These are phyloP conservation scores for Leptinotarsa rubiginosa DNA, from an alignment of 2,888 invertebrate species.

Conservation along the genomic window DNA sequence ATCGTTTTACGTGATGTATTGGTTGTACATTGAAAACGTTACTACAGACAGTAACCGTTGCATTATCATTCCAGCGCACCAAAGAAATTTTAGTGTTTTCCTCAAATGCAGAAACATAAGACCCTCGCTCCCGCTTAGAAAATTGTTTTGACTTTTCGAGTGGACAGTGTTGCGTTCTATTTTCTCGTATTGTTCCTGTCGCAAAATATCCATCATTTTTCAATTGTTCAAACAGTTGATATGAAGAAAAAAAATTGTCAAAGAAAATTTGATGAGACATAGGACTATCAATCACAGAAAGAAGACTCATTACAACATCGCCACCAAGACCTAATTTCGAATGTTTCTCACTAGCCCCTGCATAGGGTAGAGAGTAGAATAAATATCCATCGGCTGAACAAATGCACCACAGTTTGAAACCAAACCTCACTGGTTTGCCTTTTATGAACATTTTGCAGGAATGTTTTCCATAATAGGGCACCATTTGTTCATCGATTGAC, in stretches of 20 bases:
- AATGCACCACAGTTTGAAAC: too few species aligned
- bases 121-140: conserved; percentile 19
- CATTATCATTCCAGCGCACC: too few species aligned
- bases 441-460: conserved; percentile 55
- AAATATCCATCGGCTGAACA: conserved; percentile 48
- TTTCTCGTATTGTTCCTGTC: conserved; percentile 22
- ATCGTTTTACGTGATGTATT: conserved; percentile 30
- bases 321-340: conserved; percentile 43
- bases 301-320: conserved; percentile 46
- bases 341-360: conserved; percentile 27
- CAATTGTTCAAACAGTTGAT: conserved; percentile 24
- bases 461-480: conserved; percentile 50
- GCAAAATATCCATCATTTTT: conserved; percentile 25
- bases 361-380: conserved; percentile 44
- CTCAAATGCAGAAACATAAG: conserved; percentile 22
- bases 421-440: conserved; percentile 46
- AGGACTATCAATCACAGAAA: conserved; percentile 45
- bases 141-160: conserved; percentile 19
- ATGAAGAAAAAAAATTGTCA: conserved; percentile 38
- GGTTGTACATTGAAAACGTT: conserved; percentile 32
- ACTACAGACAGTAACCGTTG: too few species aligned
- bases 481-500: conserved; percentile 37
- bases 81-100: too few species aligned
- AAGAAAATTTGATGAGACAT: conserved; percentile 45
- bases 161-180: conserved; percentile 23